Percentiles rank a stretch among this genome's conserved stretches.
These are phyloP conservation scores for Tricholauxania praeusta DNA, from an alignment of 2,888 invertebrate genomes.

Conservation along the genomic window DNA sequence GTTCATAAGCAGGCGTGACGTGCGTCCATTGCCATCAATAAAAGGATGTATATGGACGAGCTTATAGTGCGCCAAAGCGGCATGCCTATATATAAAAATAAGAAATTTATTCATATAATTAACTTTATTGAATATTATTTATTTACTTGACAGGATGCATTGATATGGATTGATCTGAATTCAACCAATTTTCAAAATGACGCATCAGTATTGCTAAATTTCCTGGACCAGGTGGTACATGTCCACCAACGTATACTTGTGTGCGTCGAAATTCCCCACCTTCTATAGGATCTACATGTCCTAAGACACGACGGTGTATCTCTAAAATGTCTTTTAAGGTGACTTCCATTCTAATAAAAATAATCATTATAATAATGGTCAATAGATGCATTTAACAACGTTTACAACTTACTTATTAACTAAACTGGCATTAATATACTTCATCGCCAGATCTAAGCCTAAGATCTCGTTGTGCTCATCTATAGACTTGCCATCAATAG, in stretches of 20 bases:
- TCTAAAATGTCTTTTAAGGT: conserved; percentile 89
- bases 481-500: conserved; percentile 90
- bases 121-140: background rate
- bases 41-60: conserved; percentile 98
- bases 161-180: conserved; percentile 85
- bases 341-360: conserved; percentile 75
- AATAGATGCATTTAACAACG: background rate
- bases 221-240: conserved; percentile 89
- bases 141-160: conserved; percentile 86
- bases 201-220: conserved; percentile 86
- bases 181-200: conserved; percentile 92
- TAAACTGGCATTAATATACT: conserved; percentile 87
- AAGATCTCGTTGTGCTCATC: conserved; percentile 97
- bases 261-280: conserved; percentile 90
- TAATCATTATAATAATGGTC: background rate
- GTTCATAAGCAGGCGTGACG: conserved; percentile 95
- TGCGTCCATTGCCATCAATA: conserved; percentile 96
- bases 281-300: conserved; percentile 93
- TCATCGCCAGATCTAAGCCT: conserved; percentile 93
- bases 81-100: conserved; percentile 74
- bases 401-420: conserved; percentile 71
- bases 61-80: conserved; percentile 96
- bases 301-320: conserved; percentile 92
- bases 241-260: conserved; percentile 96
- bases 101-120: background rate